A percentile compares a stretch with the other conserved stretches of the same genome.
These are phyloP conservation scores for Hippolais icterina DNA, from an alignment of 2,113 vertebrate species.

Conservation along the genomic window DNA sequence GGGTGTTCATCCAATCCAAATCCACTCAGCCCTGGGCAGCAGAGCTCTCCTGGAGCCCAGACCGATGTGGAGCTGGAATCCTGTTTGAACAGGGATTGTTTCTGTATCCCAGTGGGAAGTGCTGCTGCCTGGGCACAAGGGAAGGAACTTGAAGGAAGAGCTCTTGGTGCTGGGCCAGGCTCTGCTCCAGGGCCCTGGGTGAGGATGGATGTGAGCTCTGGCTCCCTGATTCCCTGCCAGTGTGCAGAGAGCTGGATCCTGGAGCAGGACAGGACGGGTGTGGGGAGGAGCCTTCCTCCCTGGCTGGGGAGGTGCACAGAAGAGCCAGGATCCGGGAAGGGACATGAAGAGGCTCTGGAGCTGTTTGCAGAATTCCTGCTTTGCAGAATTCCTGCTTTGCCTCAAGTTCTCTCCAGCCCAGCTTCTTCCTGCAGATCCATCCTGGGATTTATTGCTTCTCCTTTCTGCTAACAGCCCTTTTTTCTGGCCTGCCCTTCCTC, in stretches of 20 bases:
- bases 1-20: rapidly evolving
- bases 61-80: not conserved
- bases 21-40: not conserved
- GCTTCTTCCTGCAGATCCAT: not conserved
- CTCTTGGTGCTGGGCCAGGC: not conserved
- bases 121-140: not conserved
- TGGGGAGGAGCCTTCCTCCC: not conserved
- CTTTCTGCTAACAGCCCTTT: not conserved
- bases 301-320: not conserved
- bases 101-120: not conserved
- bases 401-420: not conserved
- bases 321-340: not conserved
- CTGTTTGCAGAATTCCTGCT: not conserved
- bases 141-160: not conserved
- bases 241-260: not conserved
- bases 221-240: not conserved
- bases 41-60: not conserved
- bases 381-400: not conserved
- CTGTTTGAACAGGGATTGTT: not conserved
- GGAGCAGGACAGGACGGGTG: rapidly evolving
- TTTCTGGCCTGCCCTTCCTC: not conserved
- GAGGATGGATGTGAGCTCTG: not conserved
- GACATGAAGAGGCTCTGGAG: not conserved
- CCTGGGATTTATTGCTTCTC: not conserved
- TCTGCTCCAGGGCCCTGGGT: not conserved